These are phyloP conservation scores for Crocallis elinguaria DNA, from an alignment of 2,888 invertebrate species.

Conservation along the genomic window DNA sequence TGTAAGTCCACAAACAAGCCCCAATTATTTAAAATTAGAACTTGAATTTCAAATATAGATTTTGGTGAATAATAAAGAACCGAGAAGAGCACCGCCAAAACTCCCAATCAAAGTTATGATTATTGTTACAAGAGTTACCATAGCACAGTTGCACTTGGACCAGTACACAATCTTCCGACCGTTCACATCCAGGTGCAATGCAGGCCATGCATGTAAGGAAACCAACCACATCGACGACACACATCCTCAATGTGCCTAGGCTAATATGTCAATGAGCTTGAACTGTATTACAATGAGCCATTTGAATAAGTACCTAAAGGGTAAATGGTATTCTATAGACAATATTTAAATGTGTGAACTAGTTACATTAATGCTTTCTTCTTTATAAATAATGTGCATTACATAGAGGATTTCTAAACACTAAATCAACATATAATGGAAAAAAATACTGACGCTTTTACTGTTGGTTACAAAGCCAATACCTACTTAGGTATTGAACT, in stretches of 20 bases:
- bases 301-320: not conserved
- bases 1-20: no score
- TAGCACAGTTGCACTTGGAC: conserved; percentile 1
- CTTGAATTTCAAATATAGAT: no score
- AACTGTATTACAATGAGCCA: not conserved
- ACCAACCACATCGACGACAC: not conserved
- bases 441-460: no score
- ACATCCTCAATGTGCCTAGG: conserved; percentile 5
- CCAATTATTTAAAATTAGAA: no score
- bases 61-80: no score
- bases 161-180: not conserved
- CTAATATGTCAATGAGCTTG: not conserved
- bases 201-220: not conserved
- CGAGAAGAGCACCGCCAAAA: no score
- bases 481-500: no score
- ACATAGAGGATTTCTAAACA: no score
- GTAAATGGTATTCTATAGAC: not conserved
- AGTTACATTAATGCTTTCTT: no score
- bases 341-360: not conserved
- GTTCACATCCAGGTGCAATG: conserved; percentile 2
- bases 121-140: no score
- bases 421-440: no score
- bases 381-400: not conserved
- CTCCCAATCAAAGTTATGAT: no score
- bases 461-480: not conserved